These are phyloP conservation scores for Hymenochirus boettgeri DNA, from an alignment of 2,113 vertebrate species.

Conservation along the genomic window DNA sequence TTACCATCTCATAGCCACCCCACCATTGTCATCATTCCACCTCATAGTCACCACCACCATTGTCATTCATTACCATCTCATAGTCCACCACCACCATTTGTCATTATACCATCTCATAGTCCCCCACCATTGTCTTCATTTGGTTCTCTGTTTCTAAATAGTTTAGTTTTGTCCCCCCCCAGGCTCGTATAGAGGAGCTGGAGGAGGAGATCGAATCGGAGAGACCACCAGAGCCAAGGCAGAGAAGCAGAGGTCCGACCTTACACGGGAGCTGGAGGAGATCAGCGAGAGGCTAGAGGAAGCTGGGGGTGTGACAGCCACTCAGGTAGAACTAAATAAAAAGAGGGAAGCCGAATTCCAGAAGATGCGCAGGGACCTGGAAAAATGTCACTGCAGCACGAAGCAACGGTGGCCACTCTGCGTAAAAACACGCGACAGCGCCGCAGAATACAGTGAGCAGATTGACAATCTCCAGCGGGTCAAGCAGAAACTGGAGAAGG, in stretches of 20 bases:
- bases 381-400: slow-evolving; percentile 67
- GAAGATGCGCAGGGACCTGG: slow-evolving; percentile 64
- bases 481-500: slow-evolving; percentile 70
- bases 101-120: too few species aligned
- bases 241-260: slow-evolving; percentile 79
- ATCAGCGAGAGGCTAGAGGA: slow-evolving; percentile 84
- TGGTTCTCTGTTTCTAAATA: too few species aligned
- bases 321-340: slow-evolving; percentile 76
- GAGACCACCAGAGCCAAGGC: slow-evolving; percentile 70
- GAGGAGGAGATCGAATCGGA: slow-evolving; percentile 86
- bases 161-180: too few species aligned
- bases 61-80: too few species aligned
- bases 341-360: slow-evolving; percentile 64
- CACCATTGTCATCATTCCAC: too few species aligned
- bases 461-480: slow-evolving; percentile 64
- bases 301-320: slow-evolving; percentile 76
- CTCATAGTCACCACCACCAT: too few species aligned
- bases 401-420: slow-evolving; percentile 52
- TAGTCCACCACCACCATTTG: too few species aligned
- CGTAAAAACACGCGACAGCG: slow-evolving; percentile 59
- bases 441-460: slow-evolving; percentile 52
- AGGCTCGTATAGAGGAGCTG: slow-evolving; percentile 76
- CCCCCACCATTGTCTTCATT: too few species aligned
- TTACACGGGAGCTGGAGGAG: slow-evolving; percentile 84
- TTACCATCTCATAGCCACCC: too few species aligned